Conservation (phyloP, 30 jellyfish, hydroid and myxozoan genomes). For the Aurelia aurita region DNA sequence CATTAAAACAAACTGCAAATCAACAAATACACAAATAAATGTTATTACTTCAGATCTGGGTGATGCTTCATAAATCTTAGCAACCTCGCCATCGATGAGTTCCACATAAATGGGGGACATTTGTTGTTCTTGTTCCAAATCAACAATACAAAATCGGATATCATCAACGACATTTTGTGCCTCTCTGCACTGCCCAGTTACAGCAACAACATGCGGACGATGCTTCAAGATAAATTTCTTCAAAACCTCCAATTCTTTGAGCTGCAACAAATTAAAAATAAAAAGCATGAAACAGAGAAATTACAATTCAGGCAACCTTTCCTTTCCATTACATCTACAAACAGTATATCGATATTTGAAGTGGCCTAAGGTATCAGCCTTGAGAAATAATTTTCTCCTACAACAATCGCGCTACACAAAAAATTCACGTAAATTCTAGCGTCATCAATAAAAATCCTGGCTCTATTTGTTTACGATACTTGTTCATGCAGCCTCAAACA, state of each 20-base stretch:
- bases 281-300: too few relatives aligned
- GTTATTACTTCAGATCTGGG: slow-evolving; percentile 86
- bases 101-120: slow-evolving; percentile 89
- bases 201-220: slow-evolving; percentile 95
- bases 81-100: slow-evolving; percentile 92
- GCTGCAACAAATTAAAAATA: slow-evolving; percentile 14
- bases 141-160: slow-evolving; percentile 65
- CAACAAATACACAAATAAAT: neutral
- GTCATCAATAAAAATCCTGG: too few relatives aligned
- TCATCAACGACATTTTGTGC: slow-evolving; percentile 89
- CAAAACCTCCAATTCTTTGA: slow-evolving; percentile 76
- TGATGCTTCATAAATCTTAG: slow-evolving; percentile 86
- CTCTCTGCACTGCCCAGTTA: slow-evolving; percentile 92
- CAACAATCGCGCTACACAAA: too few relatives aligned
- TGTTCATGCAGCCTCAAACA: too few relatives aligned
- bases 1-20: neutral
- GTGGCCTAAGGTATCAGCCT: too few relatives aligned
- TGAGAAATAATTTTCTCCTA: too few relatives aligned
- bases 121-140: slow-evolving; percentile 91
- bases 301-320: too few relatives aligned
- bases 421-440: too few relatives aligned
- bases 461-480: too few relatives aligned
- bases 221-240: slow-evolving; percentile 84
- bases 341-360: too few relatives aligned
- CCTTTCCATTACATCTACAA: too few relatives aligned